phyloP scores from a whole-genome alignment of 2,113 vertebrate species.

The Furnarius figulus region DNA sequence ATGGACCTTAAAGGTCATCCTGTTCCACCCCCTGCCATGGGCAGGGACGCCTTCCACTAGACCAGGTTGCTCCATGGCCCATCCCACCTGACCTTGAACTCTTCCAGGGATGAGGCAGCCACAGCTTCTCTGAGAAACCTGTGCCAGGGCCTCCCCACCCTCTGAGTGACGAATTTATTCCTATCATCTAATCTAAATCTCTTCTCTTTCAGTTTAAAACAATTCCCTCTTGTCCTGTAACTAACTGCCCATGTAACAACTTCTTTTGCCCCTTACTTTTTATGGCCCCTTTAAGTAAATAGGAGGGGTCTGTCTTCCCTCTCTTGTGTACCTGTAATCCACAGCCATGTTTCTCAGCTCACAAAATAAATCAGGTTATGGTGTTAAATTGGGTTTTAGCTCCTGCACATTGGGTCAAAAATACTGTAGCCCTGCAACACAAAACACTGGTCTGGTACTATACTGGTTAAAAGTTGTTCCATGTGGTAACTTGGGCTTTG shows the following conservation, averaged over 20 bases:
- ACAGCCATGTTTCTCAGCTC: not conserved
- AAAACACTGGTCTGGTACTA: not conserved
- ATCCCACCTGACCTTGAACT: not conserved
- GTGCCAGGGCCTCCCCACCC: not conserved
- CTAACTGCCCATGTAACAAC: not conserved
- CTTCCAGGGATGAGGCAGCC: not conserved
- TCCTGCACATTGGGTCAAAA: not conserved
- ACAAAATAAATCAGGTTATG: not conserved
- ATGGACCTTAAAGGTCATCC: not conserved
- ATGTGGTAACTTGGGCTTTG: accelerated
- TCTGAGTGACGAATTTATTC: not conserved
- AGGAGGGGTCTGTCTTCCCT: not conserved
- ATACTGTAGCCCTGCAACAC: not conserved
- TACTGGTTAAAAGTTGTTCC: not conserved
- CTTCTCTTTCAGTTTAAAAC: not conserved
- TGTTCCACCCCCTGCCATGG: not conserved
- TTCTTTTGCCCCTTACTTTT: not conserved
- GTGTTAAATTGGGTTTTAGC: not conserved
- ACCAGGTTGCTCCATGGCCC: not conserved
- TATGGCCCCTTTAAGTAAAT: not conserved
- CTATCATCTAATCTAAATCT: not conserved
- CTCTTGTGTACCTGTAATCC: not conserved
- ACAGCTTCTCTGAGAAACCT: not conserved
- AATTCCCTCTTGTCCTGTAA: not conserved
- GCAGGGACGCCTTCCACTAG: not conserved